phyloP scores from a whole-genome alignment of 2,888 invertebrate genomes.

The Pasiphila rectangulata region DNA sequence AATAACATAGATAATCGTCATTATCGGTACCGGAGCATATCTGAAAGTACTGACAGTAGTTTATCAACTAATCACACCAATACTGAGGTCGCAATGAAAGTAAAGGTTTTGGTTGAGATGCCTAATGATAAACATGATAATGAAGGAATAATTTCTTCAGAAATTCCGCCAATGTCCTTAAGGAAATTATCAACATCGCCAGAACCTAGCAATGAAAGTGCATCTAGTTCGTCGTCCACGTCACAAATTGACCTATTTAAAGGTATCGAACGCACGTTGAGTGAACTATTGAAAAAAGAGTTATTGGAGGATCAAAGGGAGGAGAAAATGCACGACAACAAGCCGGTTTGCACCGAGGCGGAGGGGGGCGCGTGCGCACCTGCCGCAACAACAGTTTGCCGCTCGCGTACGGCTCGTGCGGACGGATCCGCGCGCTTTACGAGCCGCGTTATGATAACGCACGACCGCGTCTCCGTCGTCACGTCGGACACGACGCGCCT shows the following conservation, averaged over 20 bases:
- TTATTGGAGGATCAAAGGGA: conserved; percentile 71
- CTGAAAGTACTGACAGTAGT: conserved; percentile 62
- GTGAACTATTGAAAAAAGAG: conserved; percentile 80
- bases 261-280: conserved; percentile 78
- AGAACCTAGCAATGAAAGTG: conserved; percentile 51
- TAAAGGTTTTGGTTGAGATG: conserved; percentile 62
- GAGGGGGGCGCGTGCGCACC: conserved; percentile 76
- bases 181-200: conserved; percentile 62
- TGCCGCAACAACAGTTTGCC: conserved; percentile 75
- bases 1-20: conserved; percentile 52
- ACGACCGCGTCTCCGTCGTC: conserved; percentile 88
- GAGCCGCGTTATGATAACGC: conserved; percentile 94
- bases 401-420: conserved; percentile 78
- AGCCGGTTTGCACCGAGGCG: conserved; percentile 68
- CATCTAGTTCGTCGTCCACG: conserved; percentile 44
- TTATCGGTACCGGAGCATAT: conserved; percentile 56
- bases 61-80: conserved; percentile 56
- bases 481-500: conserved; percentile 88
- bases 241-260: conserved; percentile 77
- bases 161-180: conserved; percentile 46
- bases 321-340: conserved; percentile 70
- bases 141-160: conserved; percentile 42
- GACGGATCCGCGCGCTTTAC: conserved; percentile 87
- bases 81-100: conserved; percentile 58
- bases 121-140: conserved; percentile 49